Percentiles rank a stretch among this genome's conserved stretches.
Conservation (phyloP, 2,113 vertebrate genomes). For the Serinus canaria region DNA sequence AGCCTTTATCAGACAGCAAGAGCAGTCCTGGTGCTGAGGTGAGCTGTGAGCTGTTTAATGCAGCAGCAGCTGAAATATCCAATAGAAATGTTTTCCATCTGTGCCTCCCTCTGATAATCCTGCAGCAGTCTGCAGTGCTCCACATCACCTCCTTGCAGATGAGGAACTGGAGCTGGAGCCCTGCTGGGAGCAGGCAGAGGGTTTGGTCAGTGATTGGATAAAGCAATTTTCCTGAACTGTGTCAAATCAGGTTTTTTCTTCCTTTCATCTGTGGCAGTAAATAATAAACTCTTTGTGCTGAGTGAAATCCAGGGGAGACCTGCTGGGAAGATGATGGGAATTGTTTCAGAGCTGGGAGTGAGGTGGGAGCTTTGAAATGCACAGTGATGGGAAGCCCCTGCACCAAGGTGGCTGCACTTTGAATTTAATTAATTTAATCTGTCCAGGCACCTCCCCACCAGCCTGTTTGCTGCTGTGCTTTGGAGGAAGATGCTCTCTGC, state of each 20-base stretch:
- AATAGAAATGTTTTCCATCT: neutral
- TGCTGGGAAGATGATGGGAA: slow-evolving; percentile 41
- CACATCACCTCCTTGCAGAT: neutral
- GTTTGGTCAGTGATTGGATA: neutral
- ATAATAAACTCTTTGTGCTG: neutral
- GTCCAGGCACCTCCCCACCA: neutral
- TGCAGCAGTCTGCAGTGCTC: neutral
- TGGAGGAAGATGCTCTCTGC: neutral
- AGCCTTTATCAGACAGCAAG: neutral
- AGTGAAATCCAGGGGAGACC: neutral
- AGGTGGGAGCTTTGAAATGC: neutral
- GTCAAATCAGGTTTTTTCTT: neutral
- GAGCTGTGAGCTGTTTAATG: neutral
- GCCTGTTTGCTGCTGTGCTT: neutral
- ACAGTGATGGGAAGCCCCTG: neutral
- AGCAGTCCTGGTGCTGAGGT: neutral
- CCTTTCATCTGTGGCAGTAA: neutral
- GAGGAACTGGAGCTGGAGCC: neutral
- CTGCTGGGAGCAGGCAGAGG: neutral
- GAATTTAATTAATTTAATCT: neutral
- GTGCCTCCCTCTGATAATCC: neutral
- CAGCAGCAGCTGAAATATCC: neutral
- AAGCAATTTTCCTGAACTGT: neutral
- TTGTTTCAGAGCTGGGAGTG: neutral
- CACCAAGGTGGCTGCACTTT: neutral